phyloP scores from a whole-genome alignment of 92 coral and sea anemone genomes.

The Porites divaricata region DNA sequence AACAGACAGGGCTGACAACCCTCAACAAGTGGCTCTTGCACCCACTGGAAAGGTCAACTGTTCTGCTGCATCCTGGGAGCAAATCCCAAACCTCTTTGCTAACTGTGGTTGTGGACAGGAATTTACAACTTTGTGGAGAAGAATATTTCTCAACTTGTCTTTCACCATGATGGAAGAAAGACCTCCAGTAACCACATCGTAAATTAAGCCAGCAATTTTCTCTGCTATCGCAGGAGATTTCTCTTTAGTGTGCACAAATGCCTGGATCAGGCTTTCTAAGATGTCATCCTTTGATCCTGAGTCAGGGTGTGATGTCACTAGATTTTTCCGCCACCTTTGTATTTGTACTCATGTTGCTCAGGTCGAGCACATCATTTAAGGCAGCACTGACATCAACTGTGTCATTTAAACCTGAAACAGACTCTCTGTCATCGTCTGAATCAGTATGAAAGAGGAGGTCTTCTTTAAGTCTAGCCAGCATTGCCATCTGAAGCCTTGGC shows the following conservation, averaged over 20 bases:
- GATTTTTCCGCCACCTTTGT: too few relatives aligned
- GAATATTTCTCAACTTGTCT: conserved; percentile 51
- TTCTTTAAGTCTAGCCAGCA: not conserved
- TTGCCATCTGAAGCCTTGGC: not conserved
- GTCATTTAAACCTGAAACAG: too few relatives aligned
- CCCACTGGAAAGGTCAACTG: too few relatives aligned
- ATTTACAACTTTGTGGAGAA: conserved; percentile 49
- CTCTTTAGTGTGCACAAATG: conserved; percentile 28
- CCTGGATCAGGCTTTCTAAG: conserved; percentile 48
- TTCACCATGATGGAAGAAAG: conserved; percentile 34
- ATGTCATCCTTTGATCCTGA: too few relatives aligned
- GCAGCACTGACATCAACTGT: too few relatives aligned
- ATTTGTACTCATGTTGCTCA: too few relatives aligned
- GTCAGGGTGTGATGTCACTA: too few relatives aligned
- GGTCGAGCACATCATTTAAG: not conserved
- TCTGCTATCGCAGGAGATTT: conserved; percentile 50
- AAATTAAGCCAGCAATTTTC: conserved; percentile 42
- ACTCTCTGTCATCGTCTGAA: too few relatives aligned
- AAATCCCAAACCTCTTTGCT: too few relatives aligned
- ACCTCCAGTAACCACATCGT: conserved; percentile 40
- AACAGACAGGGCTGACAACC: too few relatives aligned
- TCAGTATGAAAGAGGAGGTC: not conserved
- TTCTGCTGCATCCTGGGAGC: too few relatives aligned
- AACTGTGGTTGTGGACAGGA: not conserved
- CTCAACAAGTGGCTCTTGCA: too few relatives aligned